Evolutionary conservation across 2,113 vertebrate genomes (phyloP).

Genomic region (Abramis brama): DNA sequence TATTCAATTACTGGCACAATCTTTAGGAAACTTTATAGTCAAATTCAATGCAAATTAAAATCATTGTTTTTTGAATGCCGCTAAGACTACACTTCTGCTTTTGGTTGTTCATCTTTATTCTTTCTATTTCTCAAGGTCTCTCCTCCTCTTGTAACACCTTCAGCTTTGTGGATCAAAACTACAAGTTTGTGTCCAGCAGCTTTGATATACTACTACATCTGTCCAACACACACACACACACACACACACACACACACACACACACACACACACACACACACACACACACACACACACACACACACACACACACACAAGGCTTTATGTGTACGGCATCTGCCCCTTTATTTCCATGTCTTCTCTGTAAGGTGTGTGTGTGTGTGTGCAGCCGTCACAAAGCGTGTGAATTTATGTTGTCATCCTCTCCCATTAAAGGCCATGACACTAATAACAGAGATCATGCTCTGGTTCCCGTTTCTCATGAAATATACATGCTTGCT

Average conservation of each 20-base stretch:
- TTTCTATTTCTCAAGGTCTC: not conserved
- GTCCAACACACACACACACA: slow-evolving; percentile 2
- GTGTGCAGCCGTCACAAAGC: not conserved
- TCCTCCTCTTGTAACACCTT: slow-evolving; percentile 4
- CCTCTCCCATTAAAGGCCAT: slow-evolving; percentile 1
- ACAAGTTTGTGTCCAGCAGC: not conserved
- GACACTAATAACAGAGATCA: slow-evolving; percentile 33
- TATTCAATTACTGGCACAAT: too few relatives aligned
- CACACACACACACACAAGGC: not conserved
- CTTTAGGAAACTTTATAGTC: too few relatives aligned
- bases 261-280: too few relatives aligned
- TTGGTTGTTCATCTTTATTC: not conserved
- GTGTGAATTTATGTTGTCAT: not conserved
- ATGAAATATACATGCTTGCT: slow-evolving; percentile 18
- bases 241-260: not conserved
- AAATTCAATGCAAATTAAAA: too few relatives aligned
- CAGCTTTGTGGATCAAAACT: not conserved
- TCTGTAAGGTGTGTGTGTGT: slow-evolving; percentile 32
- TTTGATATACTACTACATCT: not conserved
- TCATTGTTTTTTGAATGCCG: not conserved
- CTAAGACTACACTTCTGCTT: not conserved
- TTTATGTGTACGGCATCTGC: too few relatives aligned
- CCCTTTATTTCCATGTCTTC: too few relatives aligned
- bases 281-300: too few relatives aligned
- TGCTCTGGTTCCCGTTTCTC: not conserved